Base-by-base conservation (phyloP, 37 sponge, comb jelly and placozoan genomes). In the Beroe forskalii region DNA sequence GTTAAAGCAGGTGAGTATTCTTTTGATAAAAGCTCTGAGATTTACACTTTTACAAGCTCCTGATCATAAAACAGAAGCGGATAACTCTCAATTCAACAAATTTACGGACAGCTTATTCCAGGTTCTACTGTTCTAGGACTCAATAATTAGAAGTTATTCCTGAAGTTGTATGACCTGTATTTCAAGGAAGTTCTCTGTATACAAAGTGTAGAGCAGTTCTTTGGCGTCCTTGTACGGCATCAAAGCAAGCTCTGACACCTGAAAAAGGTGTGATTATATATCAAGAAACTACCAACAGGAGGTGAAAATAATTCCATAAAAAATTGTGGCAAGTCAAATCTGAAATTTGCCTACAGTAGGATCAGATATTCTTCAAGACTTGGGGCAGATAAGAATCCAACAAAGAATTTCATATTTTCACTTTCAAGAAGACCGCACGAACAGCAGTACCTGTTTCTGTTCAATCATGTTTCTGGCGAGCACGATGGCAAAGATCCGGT, bases 221-320 rank as follows among this genome's bases (percentile, higher is more conserved):
- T 95, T 94, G 40, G 95, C 95, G 36, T 97, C 96, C 60, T 95
- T 95, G 62, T 92, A 92, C 0, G 97, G 97, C 3, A 97, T 76
- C 92, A 97, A 93, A 55, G 97, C 97, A 91, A 95, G 62, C 60
- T 97, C 97, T 35, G 94, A 91, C 20, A 92, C 89, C 66, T 90
- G 27, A 6, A 27, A 64, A n/a, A 64, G 66, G 60, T 55, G 60
- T 55, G 60, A 9, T 55, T 9, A 55, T 55, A 55, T 17, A 55
- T 17, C 14, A 9, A 55, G 14, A 55, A 55, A 17, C 60, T 9
- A 55, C 14, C 9, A 55, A 55, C 17, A 17, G 17, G 60, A 20
- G 17, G 60, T 9, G 60, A 55, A 55, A 55, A 55, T n/a, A n/a
- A n/a, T n/a, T n/a, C n/a, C n/a, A n/a, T n/a, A n/a, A n/a, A n/a